Base-by-base conservation (phyloP, 2,113 vertebrate species). In the Coryphaenoides rupestris region DNA sequence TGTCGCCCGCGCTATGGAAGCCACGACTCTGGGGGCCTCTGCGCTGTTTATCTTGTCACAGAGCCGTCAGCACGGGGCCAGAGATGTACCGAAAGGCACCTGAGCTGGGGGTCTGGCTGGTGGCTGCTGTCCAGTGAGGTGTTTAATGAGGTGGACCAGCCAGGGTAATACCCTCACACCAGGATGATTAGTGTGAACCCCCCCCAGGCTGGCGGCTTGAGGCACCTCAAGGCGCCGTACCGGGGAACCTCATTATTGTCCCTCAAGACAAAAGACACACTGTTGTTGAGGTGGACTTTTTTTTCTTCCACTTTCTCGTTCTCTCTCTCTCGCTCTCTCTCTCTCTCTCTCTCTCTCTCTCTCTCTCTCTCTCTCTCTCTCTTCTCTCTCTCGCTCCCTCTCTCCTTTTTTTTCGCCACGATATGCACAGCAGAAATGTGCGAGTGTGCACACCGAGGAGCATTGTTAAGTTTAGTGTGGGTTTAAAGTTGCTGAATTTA, bases 141-240 rank as follows among this genome's bases (percentile, higher is more conserved):
- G 83, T 85, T 82, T 82, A 82, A 86, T 87, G 81, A 84, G 81
- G 73, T 68, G 33, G 79, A 77, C 77, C 75, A 83, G 55, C 74
- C 64, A 69, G 64, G 76, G 76, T 84, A 86, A 86, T 84, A 76
- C 76, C 75, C 80, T 88, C 83, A 86, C 86, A 89, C 88, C 66
- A 73, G 74, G 55, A 63, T 88, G 88, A 90, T 90, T 87, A 90
- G 80, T 89, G 86, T 80, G 83, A 90, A 86, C 74, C 71, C 68
- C 72, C 82, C 78, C 64, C 45, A 55, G 73, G 81, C 74, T 72
- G 64, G 62, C 67, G 77, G 68, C 68, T 49, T 65, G 68, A 57
- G 82, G 66, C 73, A 72, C 63, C 59, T 74, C 64, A 54, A 49
- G 67, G 81, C 84, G 62, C 45, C 81, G n/a, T 83, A 45, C 65